Conservation (phyloP, 2,888 invertebrate species). For the Drosophila eohydei region DNA sequence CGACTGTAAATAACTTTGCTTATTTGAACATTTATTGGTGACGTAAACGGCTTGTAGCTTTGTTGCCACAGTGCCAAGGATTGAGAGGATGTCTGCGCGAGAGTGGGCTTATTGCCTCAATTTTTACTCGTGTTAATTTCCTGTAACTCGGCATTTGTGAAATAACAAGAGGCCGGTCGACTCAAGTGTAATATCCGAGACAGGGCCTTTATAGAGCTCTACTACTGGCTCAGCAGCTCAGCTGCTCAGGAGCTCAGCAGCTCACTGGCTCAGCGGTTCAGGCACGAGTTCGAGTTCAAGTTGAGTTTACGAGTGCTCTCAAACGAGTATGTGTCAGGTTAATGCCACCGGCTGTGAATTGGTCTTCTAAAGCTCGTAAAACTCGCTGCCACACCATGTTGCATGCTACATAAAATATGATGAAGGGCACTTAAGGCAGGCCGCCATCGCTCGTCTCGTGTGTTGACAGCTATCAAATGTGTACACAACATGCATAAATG, state of each 20-base stretch:
- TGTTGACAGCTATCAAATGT: slow-evolving; percentile 76
- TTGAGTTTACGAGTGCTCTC: slow-evolving; percentile 51
- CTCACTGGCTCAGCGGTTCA: slow-evolving; percentile 19
- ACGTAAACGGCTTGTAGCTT: slow-evolving; percentile 71
- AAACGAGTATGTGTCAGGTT: slow-evolving; percentile 45
- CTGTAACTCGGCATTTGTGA: slow-evolving; percentile 56
- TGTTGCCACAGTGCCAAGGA: slow-evolving; percentile 28
- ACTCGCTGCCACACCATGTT: slow-evolving; percentile 40
- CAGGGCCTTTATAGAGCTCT: slow-evolving; percentile 1
- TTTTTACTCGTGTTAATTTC: slow-evolving; percentile 76
- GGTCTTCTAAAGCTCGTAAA: slow-evolving; percentile 69
- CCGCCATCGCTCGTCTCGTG: slow-evolving; percentile 38
- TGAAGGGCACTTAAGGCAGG: slow-evolving; percentile 72
- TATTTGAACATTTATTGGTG: slow-evolving; percentile 78
- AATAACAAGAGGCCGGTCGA: slow-evolving; percentile 36
- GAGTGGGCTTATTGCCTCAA: slow-evolving; percentile 49
- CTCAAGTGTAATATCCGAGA: slow-evolving; percentile 20
- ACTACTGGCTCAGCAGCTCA: slow-evolving; percentile 1
- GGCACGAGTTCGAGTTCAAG: slow-evolving; percentile 52
- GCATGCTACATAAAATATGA: slow-evolving; percentile 74
- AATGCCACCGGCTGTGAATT: slow-evolving; percentile 62
- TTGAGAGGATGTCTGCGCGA: slow-evolving; percentile 9
- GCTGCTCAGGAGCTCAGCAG: not conserved
- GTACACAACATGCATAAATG: slow-evolving; percentile 73
- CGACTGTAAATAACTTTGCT: slow-evolving; percentile 75